A percentile compares a stretch with the other conserved stretches of the same genome.
These are phyloP conservation scores for Gnatocerus cornutus DNA, from an alignment of 2,888 invertebrate genomes.

Conservation along the genomic window DNA sequence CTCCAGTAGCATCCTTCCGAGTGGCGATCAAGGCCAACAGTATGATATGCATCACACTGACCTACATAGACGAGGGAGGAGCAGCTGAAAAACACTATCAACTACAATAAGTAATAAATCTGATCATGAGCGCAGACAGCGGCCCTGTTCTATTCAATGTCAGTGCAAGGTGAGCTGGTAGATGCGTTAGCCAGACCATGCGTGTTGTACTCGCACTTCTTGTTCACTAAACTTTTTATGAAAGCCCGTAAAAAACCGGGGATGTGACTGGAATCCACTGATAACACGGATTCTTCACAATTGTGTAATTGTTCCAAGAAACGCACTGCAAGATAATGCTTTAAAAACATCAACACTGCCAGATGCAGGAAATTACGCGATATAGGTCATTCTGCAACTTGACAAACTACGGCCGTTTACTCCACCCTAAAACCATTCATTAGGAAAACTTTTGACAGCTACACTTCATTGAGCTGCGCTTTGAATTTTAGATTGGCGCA, in stretches of 20 bases:
- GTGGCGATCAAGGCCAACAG: conserved; percentile 64
- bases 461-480: conserved; percentile 5
- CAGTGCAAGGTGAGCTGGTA: conserved; percentile 69
- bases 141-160: conserved; percentile 67
- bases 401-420: conserved; percentile 9
- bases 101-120: conserved; percentile 66
- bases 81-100: conserved; percentile 64
- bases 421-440: conserved; percentile 25
- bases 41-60: conserved; percentile 67
- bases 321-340: conserved; percentile 9
- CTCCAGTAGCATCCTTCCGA: conserved; percentile 59
- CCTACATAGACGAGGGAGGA: conserved; percentile 65
- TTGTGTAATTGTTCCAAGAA: conserved; percentile 43
- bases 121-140: conserved; percentile 64
- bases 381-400: conserved; percentile 33
- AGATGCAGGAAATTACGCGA: conserved; percentile 39
- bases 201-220: conserved; percentile 54
- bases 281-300: conserved; percentile 41
- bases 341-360: conserved; percentile 24
- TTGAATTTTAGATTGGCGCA: conserved; percentile 14
- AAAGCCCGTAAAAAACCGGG: conserved; percentile 39
- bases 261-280: conserved; percentile 37
- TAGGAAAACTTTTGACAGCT: conserved; percentile 13
- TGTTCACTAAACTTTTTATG: conserved; percentile 46
- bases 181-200: conserved; percentile 58